Evolutionary conservation across 37 sponge, comb jelly and placozoan genomes (phyloP).

Genomic region (Oscarella lobularis): DNA sequence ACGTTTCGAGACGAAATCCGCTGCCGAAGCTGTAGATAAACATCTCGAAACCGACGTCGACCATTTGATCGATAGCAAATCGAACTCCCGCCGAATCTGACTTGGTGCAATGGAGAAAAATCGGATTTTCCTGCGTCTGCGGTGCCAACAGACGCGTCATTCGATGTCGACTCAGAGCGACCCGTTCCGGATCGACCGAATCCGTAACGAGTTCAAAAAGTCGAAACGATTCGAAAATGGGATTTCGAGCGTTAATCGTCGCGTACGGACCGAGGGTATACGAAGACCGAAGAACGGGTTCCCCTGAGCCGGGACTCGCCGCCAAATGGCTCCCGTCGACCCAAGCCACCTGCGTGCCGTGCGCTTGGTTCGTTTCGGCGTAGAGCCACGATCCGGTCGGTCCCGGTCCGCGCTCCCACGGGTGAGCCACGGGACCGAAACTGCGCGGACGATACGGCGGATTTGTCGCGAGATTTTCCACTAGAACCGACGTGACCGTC

Average conservation of each 20-base stretch:
- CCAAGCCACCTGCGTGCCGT: slow-evolving; percentile 9
- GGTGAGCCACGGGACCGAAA: slow-evolving; percentile 1
- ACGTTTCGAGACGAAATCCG: slow-evolving; percentile 27
- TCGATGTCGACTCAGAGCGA: slow-evolving; percentile 35
- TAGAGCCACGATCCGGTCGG: slow-evolving; percentile 41
- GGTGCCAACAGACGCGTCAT: slow-evolving; percentile 43
- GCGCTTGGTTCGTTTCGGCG: slow-evolving; percentile 17
- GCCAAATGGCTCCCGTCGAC: not conserved
- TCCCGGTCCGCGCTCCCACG: slow-evolving; percentile 20
- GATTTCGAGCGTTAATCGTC: not conserved
- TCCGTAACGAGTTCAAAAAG: slow-evolving; percentile 37
- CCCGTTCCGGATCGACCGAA: slow-evolving; percentile 26
- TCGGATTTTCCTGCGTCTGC: slow-evolving; percentile 55
- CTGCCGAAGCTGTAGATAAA: slow-evolving; percentile 47
- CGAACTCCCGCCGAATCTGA: slow-evolving; percentile 7
- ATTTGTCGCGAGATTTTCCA: slow-evolving; percentile 29
- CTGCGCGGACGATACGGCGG: slow-evolving; percentile 22
- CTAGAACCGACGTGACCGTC: not conserved
- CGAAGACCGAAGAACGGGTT: slow-evolving; percentile 22
- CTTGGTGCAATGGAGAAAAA: slow-evolving; percentile 43
- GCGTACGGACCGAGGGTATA: slow-evolving; percentile 18
- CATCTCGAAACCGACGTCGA: slow-evolving; percentile 48
- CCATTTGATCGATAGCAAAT: slow-evolving; percentile 26
- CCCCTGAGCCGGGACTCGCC: slow-evolving; percentile 29
- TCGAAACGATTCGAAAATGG: slow-evolving; percentile 19